These are phyloP conservation scores for Aurelia aurita DNA, from an alignment of 30 jellyfish, hydroid and myxozoan genomes.

Conservation along the genomic window DNA sequence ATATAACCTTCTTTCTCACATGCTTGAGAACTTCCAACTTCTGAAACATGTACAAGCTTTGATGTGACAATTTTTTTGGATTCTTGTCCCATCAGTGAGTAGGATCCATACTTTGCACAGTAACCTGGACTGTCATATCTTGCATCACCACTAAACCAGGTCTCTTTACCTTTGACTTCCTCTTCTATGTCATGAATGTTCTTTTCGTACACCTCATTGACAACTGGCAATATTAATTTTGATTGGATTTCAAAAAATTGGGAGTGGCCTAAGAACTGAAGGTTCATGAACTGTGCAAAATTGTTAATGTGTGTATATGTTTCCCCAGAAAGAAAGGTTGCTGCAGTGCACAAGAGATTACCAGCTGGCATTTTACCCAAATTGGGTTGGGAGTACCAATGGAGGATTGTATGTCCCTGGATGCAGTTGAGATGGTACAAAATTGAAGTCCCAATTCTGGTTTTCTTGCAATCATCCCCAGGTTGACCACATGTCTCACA, in stretches of 20 bases:
- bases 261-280: conserved; percentile 14
- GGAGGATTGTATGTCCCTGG: conserved; percentile 3
- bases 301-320: conserved; percentile 17
- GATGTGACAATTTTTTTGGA: conserved; percentile 29
- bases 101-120: conserved; percentile 34
- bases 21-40: conserved; percentile 18
- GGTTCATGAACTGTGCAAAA: not conserved
- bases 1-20: conserved; percentile 37
- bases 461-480: too few relatives aligned
- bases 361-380: conserved; percentile 34
- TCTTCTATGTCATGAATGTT: not conserved
- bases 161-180: not conserved
- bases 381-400: conserved; percentile 2
- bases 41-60: not conserved
- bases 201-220: not conserved
- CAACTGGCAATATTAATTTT: not conserved
- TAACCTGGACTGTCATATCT: conserved; percentile 29
- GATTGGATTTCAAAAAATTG: conserved; percentile 16
- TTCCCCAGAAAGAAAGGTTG: not conserved
- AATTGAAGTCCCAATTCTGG: conserved; percentile 26
- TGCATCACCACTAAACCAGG: conserved; percentile 14
- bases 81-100: too few relatives aligned
- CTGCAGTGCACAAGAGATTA: conserved; percentile 27
- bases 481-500: too few relatives aligned
- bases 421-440: not conserved